These are phyloP conservation scores for Corbicula japonica DNA, from an alignment of 2,888 invertebrate genomes.

Conservation along the genomic window DNA sequence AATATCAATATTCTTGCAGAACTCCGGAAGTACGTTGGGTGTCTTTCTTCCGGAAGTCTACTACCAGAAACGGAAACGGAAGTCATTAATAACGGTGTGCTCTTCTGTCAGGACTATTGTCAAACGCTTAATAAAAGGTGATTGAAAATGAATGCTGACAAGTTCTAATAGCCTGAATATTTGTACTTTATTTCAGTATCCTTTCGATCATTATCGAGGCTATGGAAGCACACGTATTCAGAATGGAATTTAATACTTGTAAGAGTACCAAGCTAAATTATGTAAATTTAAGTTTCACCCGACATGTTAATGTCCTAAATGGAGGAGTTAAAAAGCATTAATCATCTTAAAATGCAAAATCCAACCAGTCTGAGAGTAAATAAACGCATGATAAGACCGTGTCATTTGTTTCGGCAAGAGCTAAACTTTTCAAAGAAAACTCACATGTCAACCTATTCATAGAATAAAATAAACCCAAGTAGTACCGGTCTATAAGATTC, in stretches of 20 bases:
- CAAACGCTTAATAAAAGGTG: constrained; percentile 21
- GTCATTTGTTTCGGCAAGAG: no score
- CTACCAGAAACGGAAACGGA: constrained; percentile 6
- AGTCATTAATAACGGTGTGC: background rate
- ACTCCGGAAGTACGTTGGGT: constrained; percentile 15
- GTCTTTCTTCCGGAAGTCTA: constrained; percentile 11
- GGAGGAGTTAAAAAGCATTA: no score
- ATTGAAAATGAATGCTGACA: background rate
- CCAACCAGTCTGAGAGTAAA: no score
- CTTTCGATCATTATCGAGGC: background rate
- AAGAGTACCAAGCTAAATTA: background rate
- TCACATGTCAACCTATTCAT: no score
- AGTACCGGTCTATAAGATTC: no score
- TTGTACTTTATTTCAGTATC: background rate
- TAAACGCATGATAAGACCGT: no score
- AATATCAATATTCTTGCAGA: no score
- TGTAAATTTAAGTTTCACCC: no score
- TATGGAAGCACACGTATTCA: background rate
- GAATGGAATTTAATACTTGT: background rate
- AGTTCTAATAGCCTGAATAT: background rate
- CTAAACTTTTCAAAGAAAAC: no score
- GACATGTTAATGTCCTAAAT: no score
- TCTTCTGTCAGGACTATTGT: constrained; percentile 5
- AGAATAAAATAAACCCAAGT: no score
- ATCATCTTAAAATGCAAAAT: no score